Conservation (phyloP, 2,113 vertebrate genomes). For the Ptyas mucosa region DNA sequence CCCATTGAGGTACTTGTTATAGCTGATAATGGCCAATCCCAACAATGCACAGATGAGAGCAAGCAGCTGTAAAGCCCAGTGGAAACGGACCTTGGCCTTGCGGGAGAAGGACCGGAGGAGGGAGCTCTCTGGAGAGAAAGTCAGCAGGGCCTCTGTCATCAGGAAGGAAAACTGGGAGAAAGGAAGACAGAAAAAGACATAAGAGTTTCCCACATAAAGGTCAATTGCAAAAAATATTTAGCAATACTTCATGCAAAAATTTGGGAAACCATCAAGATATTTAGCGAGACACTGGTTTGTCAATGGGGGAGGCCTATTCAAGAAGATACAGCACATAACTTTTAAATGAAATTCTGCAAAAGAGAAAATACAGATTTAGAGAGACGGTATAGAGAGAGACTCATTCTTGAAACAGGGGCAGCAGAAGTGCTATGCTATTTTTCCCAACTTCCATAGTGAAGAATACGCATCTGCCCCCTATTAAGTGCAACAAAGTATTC, state of each 20-base stretch:
- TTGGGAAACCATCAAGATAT: too few species aligned
- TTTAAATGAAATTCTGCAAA: neutral
- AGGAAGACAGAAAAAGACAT: conserved; percentile 27
- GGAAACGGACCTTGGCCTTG: conserved; percentile 81
- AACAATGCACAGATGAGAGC: conserved; percentile 75
- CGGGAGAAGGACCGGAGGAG: conserved; percentile 76
- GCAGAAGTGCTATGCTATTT: neutral
- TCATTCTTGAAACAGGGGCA: too few species aligned
- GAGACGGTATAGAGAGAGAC: neutral
- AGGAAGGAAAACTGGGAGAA: conserved; percentile 85
- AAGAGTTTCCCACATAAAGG: neutral
- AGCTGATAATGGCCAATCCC: conserved; percentile 79
- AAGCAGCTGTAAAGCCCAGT: conserved; percentile 88
- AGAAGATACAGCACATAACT: neutral
- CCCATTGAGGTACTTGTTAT: conserved; percentile 85
- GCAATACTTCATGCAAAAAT: neutral
- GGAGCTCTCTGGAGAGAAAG: conserved; percentile 88
- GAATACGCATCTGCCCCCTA: neutral
- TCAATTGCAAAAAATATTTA: neutral
- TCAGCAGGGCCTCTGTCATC: conserved; percentile 91
- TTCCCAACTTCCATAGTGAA: neutral
- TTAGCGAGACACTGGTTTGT: neutral
- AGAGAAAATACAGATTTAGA: neutral
- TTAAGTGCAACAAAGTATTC: neutral
- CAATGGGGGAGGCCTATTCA: neutral